These are phyloP conservation scores for Anarhynchus alexandrinus DNA, from an alignment of 2,113 vertebrate genomes.

Conservation along the genomic window DNA sequence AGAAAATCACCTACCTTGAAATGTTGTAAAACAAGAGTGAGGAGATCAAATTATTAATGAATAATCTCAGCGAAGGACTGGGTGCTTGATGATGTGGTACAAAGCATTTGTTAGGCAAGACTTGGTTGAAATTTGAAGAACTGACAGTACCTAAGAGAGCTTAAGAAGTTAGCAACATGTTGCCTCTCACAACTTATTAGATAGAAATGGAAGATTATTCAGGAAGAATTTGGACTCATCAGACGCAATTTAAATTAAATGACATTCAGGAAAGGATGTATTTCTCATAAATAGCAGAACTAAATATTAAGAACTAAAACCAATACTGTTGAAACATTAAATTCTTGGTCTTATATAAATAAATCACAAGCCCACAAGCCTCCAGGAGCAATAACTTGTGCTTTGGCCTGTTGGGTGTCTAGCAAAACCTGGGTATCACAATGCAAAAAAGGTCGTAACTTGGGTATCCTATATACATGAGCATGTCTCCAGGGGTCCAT, in stretches of 20 bases:
- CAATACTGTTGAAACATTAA: neutral
- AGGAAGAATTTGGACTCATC: neutral
- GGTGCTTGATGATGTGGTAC: neutral
- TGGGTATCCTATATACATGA: neutral
- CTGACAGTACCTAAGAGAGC: neutral
- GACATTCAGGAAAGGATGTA: neutral
- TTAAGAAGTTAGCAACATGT: neutral
- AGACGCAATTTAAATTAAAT: neutral
- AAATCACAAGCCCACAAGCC: neutral
- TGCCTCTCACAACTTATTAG: neutral
- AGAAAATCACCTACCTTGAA: neutral
- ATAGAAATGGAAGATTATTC: neutral
- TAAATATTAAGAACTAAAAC: neutral
- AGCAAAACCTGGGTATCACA: neutral
- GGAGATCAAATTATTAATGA: neutral
- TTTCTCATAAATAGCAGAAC: neutral
- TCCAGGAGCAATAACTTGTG: neutral
- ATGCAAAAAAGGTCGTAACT: neutral
- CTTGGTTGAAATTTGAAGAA: neutral
- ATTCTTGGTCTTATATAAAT: neutral
- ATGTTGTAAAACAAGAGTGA: neutral
- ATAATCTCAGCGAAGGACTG: neutral
- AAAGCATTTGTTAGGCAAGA: neutral
- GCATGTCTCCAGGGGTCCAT: neutral
- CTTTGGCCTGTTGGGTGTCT: neutral